Evolutionary conservation across 2,113 vertebrate species (phyloP).

Genomic region (Aramus guarauna): DNA sequence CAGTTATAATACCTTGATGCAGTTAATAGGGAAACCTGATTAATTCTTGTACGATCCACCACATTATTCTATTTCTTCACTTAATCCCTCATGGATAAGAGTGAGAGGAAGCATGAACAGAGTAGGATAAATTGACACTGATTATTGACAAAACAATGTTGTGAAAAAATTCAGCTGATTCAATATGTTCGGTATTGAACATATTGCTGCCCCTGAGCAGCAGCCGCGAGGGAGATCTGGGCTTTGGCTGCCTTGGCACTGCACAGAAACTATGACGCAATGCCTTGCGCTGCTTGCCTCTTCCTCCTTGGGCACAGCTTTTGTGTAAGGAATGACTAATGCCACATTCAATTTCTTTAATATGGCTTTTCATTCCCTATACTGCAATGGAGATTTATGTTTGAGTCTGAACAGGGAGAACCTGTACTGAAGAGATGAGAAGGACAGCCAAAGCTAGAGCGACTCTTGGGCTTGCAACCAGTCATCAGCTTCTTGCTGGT

Average conservation of each 20-base stretch:
- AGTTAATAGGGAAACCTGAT: background rate
- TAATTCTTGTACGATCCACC: background rate
- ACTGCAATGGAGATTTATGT: background rate
- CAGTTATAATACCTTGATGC: background rate
- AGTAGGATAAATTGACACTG: background rate
- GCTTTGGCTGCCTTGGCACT: background rate
- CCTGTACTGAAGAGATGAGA: background rate
- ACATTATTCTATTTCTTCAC: background rate
- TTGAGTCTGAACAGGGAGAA: background rate
- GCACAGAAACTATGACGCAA: rapidly evolving
- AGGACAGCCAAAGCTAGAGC: background rate
- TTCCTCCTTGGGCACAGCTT: background rate
- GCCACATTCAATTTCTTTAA: slow-evolving; percentile 8
- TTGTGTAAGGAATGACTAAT: slow-evolving; percentile 29
- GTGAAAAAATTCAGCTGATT: background rate
- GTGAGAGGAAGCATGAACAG: background rate
- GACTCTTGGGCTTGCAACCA: background rate
- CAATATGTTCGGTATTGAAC: background rate
- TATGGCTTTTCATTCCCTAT: background rate
- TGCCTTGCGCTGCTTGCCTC: background rate
- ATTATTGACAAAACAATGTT: background rate
- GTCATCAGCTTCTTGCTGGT: background rate
- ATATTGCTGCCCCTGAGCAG: background rate
- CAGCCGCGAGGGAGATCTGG: background rate
- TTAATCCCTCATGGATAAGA: background rate